Evolutionary conservation across 2,113 vertebrate genomes (phyloP), one percentile per base, ranked within the genome.

Genomic region (Malurus elegans): DNA sequence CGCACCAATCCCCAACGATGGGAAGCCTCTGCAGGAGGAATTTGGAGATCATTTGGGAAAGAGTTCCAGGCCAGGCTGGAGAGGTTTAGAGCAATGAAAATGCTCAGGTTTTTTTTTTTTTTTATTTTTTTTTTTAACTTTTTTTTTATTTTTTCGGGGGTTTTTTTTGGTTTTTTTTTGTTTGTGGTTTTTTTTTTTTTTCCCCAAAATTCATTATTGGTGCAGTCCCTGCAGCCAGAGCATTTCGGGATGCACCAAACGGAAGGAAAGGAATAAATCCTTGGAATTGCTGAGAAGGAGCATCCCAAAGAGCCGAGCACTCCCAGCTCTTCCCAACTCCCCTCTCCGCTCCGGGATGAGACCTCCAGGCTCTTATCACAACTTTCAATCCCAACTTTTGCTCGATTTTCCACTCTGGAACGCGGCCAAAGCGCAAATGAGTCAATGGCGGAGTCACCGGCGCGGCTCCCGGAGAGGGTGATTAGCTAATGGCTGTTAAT

Each of bases 401-500:
- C 38, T 38, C 38, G 9, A 38, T 18, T 80, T 95, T 71, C 47
- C 67, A 36, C 19, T 29, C 13, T 28, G 84, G 66, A 92, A 85
- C 12, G 66, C 87, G 90, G 90, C 72, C 78, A 81, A 78, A 64
- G 75, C 44, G 58, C 65, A 66, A 92, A 89, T 47, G 90, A 96
- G 83, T 34, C 86, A 32, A 24, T 79, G 9, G 45, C 34, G 92
- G 92, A 94, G 71, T 54, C 95, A 92, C 88, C 91, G 75, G 73
- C 36, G 92, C 92, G 85, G 70, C 23, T 79, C n/a, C 69, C 79
- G 12, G 58, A 86, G 84, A 96, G 67, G 70, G 86, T 94, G 71
- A 97, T 96, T 93, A 96, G 74, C 91, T 98, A 98, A 97, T 96
- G 92, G 90, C 57, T 36, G 81, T 93, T 96, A 98, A 97, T 94